Evolutionary conservation across 2,113 vertebrate genomes (phyloP).

Genomic region (Haemorhous mexicanus): DNA sequence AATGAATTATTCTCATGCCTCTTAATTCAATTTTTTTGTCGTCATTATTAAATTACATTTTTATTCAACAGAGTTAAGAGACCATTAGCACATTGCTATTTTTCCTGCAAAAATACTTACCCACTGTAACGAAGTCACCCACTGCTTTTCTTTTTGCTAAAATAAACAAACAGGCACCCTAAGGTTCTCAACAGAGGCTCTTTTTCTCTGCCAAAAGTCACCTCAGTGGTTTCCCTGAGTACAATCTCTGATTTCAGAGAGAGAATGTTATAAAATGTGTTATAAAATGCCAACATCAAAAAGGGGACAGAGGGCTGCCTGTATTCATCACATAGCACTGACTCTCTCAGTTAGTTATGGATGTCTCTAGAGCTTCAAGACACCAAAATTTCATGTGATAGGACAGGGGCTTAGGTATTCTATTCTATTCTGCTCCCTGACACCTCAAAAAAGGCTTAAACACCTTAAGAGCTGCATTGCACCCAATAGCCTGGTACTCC

Average conservation of each 20-base stretch:
- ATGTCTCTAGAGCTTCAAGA: background rate
- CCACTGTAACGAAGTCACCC: background rate
- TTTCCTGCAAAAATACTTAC: background rate
- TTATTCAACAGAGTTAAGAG: background rate
- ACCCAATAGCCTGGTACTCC: background rate
- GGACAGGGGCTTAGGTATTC: background rate
- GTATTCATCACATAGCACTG: background rate
- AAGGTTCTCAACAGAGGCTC: background rate
- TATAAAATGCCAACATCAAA: background rate
- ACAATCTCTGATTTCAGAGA: background rate
- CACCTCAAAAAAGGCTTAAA: background rate
- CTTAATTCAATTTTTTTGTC: background rate
- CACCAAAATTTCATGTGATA: background rate
- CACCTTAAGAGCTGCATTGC: background rate
- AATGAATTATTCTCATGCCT: background rate
- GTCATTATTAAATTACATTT: background rate
- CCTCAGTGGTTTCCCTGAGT: background rate
- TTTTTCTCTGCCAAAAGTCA: background rate
- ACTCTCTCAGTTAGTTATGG: background rate
- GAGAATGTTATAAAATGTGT: background rate
- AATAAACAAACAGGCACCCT: background rate
- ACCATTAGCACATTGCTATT: background rate
- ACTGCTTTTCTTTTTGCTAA: background rate
- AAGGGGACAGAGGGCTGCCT: background rate
- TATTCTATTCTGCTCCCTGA: background rate